These are phyloP conservation scores for Eupelmus urozonus DNA, from an alignment of 2,888 invertebrate genomes.

Conservation along the genomic window DNA sequence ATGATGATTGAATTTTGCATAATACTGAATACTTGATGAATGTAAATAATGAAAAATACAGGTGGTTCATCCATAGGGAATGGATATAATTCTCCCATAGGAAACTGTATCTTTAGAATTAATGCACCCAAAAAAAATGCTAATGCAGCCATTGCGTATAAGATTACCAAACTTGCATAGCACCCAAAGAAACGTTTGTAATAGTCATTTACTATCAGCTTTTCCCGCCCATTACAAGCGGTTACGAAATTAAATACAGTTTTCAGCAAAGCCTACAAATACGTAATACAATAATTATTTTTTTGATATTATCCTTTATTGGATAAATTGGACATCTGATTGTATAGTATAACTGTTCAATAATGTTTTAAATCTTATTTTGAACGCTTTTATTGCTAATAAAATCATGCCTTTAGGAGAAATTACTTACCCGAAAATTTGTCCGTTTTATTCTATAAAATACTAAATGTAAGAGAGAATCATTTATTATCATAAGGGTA, in stretches of 20 bases:
- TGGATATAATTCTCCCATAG: conserved; percentile 32
- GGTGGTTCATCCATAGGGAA: conserved; percentile 23
- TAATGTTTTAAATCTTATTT: not conserved
- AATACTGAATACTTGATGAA: conserved; percentile 41
- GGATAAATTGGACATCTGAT: not conserved
- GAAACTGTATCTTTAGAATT: conserved; percentile 21
- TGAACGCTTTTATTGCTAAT: not conserved
- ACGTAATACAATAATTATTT: not conserved
- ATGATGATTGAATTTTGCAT: conserved; percentile 36
- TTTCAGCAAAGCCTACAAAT: conserved; percentile 1
- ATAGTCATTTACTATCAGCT: not conserved
- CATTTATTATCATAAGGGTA: conserved; percentile 32
- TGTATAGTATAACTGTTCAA: not conserved
- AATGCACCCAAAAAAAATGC: conserved; percentile 35
- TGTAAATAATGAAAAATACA: conserved; percentile 16
- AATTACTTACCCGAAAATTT: not conserved
- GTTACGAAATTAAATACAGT: conserved; percentile 12
- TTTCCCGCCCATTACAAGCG: not conserved
- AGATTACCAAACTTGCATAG: conserved; percentile 7
- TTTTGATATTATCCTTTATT: not conserved
- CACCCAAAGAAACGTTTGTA: not conserved
- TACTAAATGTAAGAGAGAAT: conserved; percentile 40
- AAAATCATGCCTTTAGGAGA: not conserved
- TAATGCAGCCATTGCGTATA: conserved; percentile 19
- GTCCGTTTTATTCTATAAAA: conserved; percentile 32